These are phyloP conservation scores for Bombus confusus DNA, from an alignment of 1,140 invertebrate species.

Conservation along the genomic window DNA sequence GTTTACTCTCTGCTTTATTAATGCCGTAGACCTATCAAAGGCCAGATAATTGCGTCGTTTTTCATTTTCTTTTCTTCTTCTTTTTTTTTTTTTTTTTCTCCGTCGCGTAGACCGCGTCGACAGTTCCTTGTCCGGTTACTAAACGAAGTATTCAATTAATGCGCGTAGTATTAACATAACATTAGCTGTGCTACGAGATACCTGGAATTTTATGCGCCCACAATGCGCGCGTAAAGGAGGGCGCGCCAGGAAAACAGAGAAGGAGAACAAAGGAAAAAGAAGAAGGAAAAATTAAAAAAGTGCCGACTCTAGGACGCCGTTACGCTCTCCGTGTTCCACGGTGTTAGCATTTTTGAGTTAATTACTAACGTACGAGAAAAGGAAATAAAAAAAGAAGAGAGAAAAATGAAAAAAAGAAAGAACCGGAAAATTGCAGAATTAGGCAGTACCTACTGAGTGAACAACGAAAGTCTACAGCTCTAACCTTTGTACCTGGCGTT, in stretches of 20 bases:
- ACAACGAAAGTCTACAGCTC: constrained; percentile 5
- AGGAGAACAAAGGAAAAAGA: neutral
- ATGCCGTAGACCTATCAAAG: neutral
- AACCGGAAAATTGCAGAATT: neutral
- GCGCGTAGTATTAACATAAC: constrained; percentile 16
- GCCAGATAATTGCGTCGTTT: neutral
- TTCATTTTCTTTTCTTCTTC: no score
- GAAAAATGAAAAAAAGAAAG: neutral
- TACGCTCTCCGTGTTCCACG: constrained; percentile 22
- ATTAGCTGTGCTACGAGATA: neutral
- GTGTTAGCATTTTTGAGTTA: constrained; percentile 51
- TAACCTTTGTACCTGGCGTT: neutral
- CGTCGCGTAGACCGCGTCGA: neutral
- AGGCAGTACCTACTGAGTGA: constrained; percentile 2
- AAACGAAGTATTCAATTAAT: constrained; percentile 33
- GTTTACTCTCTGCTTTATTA: neutral
- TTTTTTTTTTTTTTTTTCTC: neutral
- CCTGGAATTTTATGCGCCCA: neutral
- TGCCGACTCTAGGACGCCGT: neutral
- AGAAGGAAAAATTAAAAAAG: neutral
- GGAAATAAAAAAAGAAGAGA: neutral
- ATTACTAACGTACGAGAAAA: constrained; percentile 24
- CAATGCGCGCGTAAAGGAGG: neutral
- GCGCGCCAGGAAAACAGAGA: neutral
- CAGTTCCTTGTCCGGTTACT: neutral